A percentile compares a stretch with the other conserved stretches of the same genome.
These are phyloP conservation scores for Melieria omissa DNA, from an alignment of 2,888 invertebrate species.

Conservation along the genomic window DNA sequence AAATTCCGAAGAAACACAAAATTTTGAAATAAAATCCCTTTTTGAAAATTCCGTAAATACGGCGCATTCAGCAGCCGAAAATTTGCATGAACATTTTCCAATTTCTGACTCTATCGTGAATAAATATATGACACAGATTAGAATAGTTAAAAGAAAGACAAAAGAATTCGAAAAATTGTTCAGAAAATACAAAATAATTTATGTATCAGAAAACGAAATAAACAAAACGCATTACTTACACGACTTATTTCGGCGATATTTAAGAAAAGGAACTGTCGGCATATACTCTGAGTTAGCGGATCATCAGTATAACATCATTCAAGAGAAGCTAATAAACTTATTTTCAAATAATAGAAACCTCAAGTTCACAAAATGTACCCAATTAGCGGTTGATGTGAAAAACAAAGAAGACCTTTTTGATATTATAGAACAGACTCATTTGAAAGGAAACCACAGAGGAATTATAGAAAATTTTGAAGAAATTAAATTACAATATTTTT, in stretches of 20 bases:
- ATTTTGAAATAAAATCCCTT: constrained; percentile 10
- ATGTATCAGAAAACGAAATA: no score
- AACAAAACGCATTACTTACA: background rate
- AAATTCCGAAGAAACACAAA: constrained; percentile 5
- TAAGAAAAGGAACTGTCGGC: background rate
- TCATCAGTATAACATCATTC: background rate
- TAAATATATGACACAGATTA: no score
- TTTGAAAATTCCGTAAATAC: constrained; percentile 6
- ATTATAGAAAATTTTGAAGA: constrained; percentile 26
- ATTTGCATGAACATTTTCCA: no score
- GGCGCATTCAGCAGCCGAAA: no score
- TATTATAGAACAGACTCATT: constrained; percentile 23
- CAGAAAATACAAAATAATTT: no score
- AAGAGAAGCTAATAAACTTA: constrained; percentile 2
- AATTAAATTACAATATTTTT: constrained; percentile 24
- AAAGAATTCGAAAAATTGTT: no score
- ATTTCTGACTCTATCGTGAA: no score
- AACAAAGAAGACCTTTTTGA: constrained; percentile 12
- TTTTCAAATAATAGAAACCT: constrained; percentile 5
- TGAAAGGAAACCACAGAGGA: constrained; percentile 27
- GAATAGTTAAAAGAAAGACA: no score
- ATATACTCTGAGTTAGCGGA: background rate
- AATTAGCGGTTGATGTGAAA: background rate
- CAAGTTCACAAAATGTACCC: constrained; percentile 11
- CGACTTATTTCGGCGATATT: background rate